Evolutionary conservation across 2,888 invertebrate genomes (phyloP), one percentile per base, ranked within the genome.

Genomic region (Calephelis perditalis): DNA sequence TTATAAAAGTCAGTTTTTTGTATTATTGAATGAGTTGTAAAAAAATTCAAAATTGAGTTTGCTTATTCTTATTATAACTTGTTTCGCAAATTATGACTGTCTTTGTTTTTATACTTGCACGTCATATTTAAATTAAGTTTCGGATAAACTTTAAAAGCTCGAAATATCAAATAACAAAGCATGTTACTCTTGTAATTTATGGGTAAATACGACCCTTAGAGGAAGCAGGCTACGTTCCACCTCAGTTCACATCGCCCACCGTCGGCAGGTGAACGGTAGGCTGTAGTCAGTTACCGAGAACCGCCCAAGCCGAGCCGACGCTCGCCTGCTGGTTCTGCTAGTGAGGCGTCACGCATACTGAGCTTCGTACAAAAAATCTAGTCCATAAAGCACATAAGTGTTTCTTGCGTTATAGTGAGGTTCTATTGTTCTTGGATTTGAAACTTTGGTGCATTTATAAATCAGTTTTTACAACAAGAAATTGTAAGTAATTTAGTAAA

Each of bases 201-300:
- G 26, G 26, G 49, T 15, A 7, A 49, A 15, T 5, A 10, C 52
- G 52, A 52, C 52, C 52, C 52, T 26, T 11, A 35, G 10, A 49
- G 49, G 52, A 52, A 52, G 52, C 52, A 26, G 35, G 26, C 52
- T 40, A 11, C n/a, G 52, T 54, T 54, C 52, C 52, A 11, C 36
- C 35, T 54, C 52, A 54, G 52, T 54, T 54, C 52, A 35, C 52
- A 54, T 54, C 2, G 52, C 10, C 26, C 36, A 11, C 35, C 52
- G 52, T 52, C 3, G 52, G 52, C 52, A 54, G 52, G 52, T 54
- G 52, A 54, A 35, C 52, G 52, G 52, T 35, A 54, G 35, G 36
- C 54, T 35, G 54, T 36, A 36, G 36, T 54, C 54, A 54, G 54
- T 54, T 36, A 35, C 26, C 11, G 35, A 6, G 36, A 36, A 11